Evolutionary conservation across 2,113 vertebrate genomes (phyloP).

Genomic region (Solenodon paradoxus): DNA sequence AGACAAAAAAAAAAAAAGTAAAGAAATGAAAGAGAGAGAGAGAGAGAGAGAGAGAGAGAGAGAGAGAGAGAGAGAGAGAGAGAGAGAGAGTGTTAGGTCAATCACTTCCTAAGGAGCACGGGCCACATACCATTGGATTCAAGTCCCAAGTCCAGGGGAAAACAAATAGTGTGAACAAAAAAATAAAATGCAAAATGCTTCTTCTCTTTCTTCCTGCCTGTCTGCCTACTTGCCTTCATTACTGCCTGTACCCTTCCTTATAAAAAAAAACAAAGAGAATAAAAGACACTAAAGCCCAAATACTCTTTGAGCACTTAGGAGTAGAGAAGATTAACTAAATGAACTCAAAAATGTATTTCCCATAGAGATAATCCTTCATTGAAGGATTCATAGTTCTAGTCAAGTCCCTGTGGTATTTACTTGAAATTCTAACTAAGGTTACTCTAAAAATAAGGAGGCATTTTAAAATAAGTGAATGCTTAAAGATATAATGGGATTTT

Average conservation of each 20-base stretch:
- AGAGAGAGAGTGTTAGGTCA: too few species aligned
- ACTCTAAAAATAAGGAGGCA: background rate
- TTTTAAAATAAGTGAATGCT: conserved; percentile 14
- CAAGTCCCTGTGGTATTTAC: background rate
- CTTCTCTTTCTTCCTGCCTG: too few species aligned
- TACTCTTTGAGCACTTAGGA: background rate
- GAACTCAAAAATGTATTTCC: background rate
- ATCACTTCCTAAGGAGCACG: too few species aligned
- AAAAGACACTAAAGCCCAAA: background rate
- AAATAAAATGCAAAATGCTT: too few species aligned
- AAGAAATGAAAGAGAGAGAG: too few species aligned
- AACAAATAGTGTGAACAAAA: too few species aligned
- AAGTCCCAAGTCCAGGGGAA: too few species aligned
- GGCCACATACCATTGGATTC: too few species aligned
- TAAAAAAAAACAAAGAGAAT: background rate
- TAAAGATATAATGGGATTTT: background rate
- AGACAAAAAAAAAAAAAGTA: background rate
- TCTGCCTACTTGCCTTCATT: too few species aligned
- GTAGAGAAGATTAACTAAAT: background rate
- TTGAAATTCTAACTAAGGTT: conserved; percentile 12
- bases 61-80: too few species aligned
- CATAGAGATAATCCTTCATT: background rate
- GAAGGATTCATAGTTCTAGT: background rate
- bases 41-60: too few species aligned
- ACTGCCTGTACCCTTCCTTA: too few species aligned